Percentiles rank a stretch among this genome's conserved stretches.
phyloP scores from a whole-genome alignment of 2,888 invertebrate species.

The Drosophila prolongata region DNA sequence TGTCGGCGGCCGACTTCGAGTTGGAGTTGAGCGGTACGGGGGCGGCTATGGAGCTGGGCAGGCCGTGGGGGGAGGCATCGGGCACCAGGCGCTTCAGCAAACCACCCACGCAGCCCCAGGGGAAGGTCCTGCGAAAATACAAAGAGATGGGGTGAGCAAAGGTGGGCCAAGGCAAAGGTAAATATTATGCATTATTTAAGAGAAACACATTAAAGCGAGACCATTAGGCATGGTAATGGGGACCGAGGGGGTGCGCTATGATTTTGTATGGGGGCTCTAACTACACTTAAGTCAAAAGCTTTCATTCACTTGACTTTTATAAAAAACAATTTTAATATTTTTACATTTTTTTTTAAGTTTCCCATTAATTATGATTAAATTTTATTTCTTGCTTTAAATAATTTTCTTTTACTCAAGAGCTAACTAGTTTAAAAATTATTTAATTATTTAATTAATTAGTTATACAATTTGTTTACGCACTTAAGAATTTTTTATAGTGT shows the following conservation, averaged over 20 bases:
- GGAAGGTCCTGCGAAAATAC: conserved; percentile 87
- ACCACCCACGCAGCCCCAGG: conserved; percentile 89
- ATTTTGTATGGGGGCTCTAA: conserved; percentile 4
- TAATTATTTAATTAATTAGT: not conserved
- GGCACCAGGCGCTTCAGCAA: conserved; percentile 88
- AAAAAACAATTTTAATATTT: no score
- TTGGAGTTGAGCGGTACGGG: conserved; percentile 31
- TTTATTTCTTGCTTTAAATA: no score
- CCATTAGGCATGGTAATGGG: conserved; percentile 65
- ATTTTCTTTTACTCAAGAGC: no score
- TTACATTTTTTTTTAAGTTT: no score
- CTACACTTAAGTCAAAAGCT: not conserved
- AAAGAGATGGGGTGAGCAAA: conserved; percentile 10
- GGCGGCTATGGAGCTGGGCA: conserved; percentile 43
- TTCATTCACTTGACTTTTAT: no score
- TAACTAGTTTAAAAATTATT: not conserved
- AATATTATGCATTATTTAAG: conserved; percentile 73
- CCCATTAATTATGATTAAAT: not conserved
- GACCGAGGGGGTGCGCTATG: conserved; percentile 4
- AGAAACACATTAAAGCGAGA: conserved; percentile 73
- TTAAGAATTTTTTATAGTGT: conserved; percentile 4
- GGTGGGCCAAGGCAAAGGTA: conserved; percentile 35
- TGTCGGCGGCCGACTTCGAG: conserved; percentile 46
- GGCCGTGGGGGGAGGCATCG: conserved; percentile 87
- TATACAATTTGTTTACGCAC: no score